Evolutionary conservation across 2,888 invertebrate species (phyloP).

Genomic region (Pimpla rufipes): DNA sequence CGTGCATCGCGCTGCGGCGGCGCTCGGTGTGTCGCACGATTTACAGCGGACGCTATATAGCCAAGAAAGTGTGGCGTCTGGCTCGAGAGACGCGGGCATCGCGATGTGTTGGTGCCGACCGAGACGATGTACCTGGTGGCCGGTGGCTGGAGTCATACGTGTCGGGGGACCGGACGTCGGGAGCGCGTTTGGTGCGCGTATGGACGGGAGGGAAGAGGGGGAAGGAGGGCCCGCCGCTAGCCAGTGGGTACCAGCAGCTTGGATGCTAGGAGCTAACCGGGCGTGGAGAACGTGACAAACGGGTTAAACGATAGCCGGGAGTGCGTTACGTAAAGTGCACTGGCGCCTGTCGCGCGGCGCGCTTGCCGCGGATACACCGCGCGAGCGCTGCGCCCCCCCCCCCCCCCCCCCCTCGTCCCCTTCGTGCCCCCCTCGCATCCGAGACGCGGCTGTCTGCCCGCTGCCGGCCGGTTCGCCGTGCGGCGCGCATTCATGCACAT

Average conservation of each 20-base stretch:
- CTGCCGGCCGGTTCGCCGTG: slow-evolving; percentile 60
- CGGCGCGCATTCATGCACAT: slow-evolving; percentile 53
- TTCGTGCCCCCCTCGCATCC: slow-evolving; percentile 24
- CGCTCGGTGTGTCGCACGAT: neutral
- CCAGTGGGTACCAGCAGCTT: slow-evolving; percentile 48
- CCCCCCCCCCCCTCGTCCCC: too few relatives aligned
- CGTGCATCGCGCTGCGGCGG: neutral
- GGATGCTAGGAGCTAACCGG: slow-evolving; percentile 55
- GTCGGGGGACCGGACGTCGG: slow-evolving; percentile 47
- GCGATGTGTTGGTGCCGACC: slow-evolving; percentile 20
- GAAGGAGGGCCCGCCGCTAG: slow-evolving; percentile 2
- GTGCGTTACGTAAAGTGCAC: slow-evolving; percentile 79
- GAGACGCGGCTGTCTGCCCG: slow-evolving; percentile 57
- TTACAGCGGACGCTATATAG: neutral
- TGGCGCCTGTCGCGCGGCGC: slow-evolving; percentile 78
- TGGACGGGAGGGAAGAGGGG: neutral
- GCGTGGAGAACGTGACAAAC: slow-evolving; percentile 70
- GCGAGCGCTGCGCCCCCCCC: slow-evolving; percentile 19
- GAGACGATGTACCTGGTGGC: slow-evolving; percentile 22
- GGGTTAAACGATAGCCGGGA: slow-evolving; percentile 77
- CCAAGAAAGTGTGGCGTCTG: slow-evolving; percentile 4
- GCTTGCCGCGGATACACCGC: slow-evolving; percentile 53
- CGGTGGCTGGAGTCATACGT: neutral
- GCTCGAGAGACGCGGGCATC: neutral
- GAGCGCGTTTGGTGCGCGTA: slow-evolving; percentile 41